Conservation (phyloP, 2,888 invertebrate species). For the Callyntrura sp. region DNA sequence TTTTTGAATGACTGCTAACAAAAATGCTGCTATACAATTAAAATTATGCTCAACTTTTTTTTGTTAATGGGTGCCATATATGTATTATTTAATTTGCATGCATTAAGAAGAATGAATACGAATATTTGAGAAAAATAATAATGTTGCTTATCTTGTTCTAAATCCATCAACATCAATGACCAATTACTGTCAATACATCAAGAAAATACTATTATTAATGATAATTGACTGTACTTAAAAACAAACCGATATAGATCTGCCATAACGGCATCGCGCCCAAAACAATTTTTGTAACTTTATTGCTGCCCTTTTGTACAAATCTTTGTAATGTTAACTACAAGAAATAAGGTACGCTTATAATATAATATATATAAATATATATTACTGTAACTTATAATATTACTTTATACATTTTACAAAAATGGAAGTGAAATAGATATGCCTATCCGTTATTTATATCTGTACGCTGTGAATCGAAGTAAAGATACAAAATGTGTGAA, state of each 20-base stretch:
- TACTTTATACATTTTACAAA: neutral
- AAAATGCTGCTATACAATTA: conserved; percentile 12
- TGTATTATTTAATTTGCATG: conserved; percentile 46
- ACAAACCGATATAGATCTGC: conserved; percentile 12
- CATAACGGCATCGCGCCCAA: conserved; percentile 1
- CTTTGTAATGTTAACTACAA: conserved; percentile 71
- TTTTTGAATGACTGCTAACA: conserved; percentile 11
- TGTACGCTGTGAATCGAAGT: conserved; percentile 66
- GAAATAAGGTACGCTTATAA: conserved; percentile 72
- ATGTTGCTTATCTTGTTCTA: conserved; percentile 22
- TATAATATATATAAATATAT: conserved; percentile 39
- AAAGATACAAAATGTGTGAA: conserved; percentile 6
- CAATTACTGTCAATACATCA: conserved; percentile 25
- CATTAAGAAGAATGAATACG: conserved; percentile 1
- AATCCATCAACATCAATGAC: conserved; percentile 1
- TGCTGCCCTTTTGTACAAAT: conserved; percentile 78
- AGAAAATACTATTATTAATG: conserved; percentile 8
- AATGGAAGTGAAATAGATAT: neutral
- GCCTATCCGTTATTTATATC: conserved; percentile 52
- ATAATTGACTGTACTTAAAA: neutral
- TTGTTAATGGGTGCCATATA: conserved; percentile 73
- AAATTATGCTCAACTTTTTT: conserved; percentile 63
- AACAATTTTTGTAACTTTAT: conserved; percentile 64
- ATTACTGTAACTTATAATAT: too few relatives aligned
- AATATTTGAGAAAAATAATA: neutral